phyloP scores from a whole-genome alignment of 2,797 vertebrate species.

The Lateolabrax maculatus region DNA sequence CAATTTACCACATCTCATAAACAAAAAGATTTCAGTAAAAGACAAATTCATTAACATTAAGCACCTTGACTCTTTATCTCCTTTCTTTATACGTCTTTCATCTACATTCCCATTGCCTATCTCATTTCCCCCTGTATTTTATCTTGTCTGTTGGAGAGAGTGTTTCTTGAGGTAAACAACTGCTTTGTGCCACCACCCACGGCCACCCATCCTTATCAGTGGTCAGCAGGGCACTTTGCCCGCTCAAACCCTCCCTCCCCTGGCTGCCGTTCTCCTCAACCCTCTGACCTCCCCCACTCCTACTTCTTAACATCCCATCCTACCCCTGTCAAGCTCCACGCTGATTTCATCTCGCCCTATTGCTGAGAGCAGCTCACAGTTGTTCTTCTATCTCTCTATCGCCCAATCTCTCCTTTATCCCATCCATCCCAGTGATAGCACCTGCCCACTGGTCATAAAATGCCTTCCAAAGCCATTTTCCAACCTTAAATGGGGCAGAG shows the following conservation, averaged over 20 bases:
- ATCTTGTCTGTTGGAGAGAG: constrained; percentile 24
- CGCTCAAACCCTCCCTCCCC: constrained; percentile 21
- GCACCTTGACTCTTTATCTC: neutral
- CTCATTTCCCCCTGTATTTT: constrained; percentile 36
- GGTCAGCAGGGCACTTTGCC: constrained; percentile 53
- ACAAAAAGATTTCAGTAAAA: neutral
- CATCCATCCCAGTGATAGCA: constrained; percentile 62
- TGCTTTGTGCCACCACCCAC: constrained; percentile 55
- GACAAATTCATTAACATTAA: constrained; percentile 7
- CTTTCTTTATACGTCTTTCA: neutral
- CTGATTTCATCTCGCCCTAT: constrained; percentile 64
- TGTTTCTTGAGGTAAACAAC: constrained; percentile 56
- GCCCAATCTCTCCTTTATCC: constrained; percentile 57
- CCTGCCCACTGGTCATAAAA: constrained; percentile 62
- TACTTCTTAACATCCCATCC: constrained; percentile 52
- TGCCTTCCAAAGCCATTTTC: constrained; percentile 52
- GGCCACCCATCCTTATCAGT: constrained; percentile 61
- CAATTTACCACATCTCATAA: constrained; percentile 4
- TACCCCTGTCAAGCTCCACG: constrained; percentile 50
- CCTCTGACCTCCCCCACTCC: constrained; percentile 49
- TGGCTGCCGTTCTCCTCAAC: constrained; percentile 42
- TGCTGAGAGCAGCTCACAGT: constrained; percentile 59
- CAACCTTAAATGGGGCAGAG: constrained; percentile 48
- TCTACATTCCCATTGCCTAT: neutral
- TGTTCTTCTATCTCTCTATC: constrained; percentile 63